Conservation (phyloP, 2,888 invertebrate genomes). For the Drosophila parthenogenetica region DNA sequence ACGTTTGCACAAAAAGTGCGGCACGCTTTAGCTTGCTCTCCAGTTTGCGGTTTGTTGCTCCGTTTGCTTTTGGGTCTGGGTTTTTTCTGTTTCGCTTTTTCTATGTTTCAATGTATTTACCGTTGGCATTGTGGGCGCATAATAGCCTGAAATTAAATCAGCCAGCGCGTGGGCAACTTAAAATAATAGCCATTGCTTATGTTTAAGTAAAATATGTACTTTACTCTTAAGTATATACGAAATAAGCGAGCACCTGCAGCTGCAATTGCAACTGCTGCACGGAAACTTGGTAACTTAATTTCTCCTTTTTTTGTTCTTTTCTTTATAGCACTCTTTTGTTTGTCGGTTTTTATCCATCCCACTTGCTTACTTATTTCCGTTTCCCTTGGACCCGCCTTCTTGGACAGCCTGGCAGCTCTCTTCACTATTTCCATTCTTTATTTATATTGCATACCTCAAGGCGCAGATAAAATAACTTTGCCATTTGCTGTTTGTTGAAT, state of each 20-base stretch:
- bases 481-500: slow-evolving; percentile 24
- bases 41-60: slow-evolving; percentile 33
- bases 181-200: slow-evolving; percentile 81
- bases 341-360: slow-evolving; percentile 32
- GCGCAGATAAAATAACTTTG: slow-evolving; percentile 3
- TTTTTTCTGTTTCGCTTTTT: slow-evolving; percentile 23
- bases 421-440: slow-evolving; percentile 2
- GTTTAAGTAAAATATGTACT: slow-evolving; percentile 75
- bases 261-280: slow-evolving; percentile 5
- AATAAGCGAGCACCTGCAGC: slow-evolving; percentile 35
- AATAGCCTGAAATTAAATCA: slow-evolving; percentile 79
- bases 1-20: slow-evolving; percentile 18
- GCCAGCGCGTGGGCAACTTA: slow-evolving; percentile 77
- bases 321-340: slow-evolving; percentile 27
- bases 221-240: slow-evolving; percentile 42
- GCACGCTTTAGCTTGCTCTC: slow-evolving; percentile 26
- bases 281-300: slow-evolving; percentile 35
- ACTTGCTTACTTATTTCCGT: slow-evolving; percentile 58
- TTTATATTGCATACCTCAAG: slow-evolving; percentile 27
- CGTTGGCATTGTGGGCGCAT: slow-evolving; percentile 75
- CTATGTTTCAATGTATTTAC: slow-evolving; percentile 55
- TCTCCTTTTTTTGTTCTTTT: slow-evolving; percentile 18
- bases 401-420: slow-evolving; percentile 20
- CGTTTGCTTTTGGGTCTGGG: slow-evolving; percentile 23
- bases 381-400: slow-evolving; percentile 50